Base-by-base conservation (phyloP, 2,113 vertebrate genomes). In the Ptychochromis oligacanthus region DNA sequence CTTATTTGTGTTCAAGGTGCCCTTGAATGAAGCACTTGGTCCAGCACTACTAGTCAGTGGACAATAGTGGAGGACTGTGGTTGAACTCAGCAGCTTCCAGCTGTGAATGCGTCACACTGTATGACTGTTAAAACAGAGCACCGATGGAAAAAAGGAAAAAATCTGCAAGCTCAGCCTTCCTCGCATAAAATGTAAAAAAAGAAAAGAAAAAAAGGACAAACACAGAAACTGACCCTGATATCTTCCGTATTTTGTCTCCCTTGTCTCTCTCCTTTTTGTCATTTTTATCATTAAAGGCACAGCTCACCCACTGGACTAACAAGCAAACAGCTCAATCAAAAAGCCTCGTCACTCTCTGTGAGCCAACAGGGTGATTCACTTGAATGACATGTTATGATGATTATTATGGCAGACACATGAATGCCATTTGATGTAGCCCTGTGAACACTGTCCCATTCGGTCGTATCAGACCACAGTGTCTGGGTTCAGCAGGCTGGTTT, bases 31-130 rank as follows among this genome's bases (percentile, higher is more conserved):
- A 86, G 62, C 78, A 72, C 70, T 88, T 81, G 70, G 82, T 87
- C 60, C 61, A 58, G 38, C 46, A 49, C 80, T 77, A 79, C 88
- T 64, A 67, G 59, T 81, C 76, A 11, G 59, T 58, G 85, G 77
- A 59, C 74, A 17, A 72, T 49, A 87, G 83, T 83, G 79, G 89
- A 83, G 65, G 82, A 84, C 84, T 75, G 77, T 55, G 56, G 77
- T 75, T 5, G 82, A 70, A 89, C 79, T 90, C 85, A 61, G 91
- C 86, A 78, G 88, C 92, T 92, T 91, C 92, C 87, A 91, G 91
- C 89, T 93, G 89, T 83, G 90, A 90, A 77, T 76, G 87, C 56
- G 83, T 93, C 91, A 91, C 84, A 88, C 72, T 86, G 81, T 31
- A 82, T 93, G 89, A 89, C 55, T 70, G 80, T 92, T 90, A 82